Evolutionary conservation across 2,888 invertebrate genomes (phyloP), one percentile per base, ranked within the genome.

Genomic region (Terebella lapidaria): DNA sequence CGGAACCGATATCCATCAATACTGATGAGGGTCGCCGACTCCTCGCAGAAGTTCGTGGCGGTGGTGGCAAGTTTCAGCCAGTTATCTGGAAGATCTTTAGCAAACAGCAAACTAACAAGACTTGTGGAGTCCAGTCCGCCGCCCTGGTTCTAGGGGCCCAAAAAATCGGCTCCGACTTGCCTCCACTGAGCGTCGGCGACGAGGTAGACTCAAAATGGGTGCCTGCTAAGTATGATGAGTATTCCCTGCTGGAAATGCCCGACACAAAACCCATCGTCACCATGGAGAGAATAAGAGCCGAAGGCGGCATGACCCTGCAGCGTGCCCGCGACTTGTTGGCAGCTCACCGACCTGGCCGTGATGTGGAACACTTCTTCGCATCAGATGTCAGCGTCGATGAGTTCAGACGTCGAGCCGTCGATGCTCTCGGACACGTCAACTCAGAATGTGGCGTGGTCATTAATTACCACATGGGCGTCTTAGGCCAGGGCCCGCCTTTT

Each of bases 401-500:
- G 15, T 65, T 65, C 29, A 52, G 63, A 29, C 22, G 25, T 2
- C 27, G 29, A n/a, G 57, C 52, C 45, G 57, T 20, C 3, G 24
- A 3, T 1, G 55, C 57, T 1, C 24, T 64, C 47, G 28, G 18
- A 2, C 35, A 49, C 4, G 26, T 22, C 2, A 35, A 57, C 27
- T 57, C 60, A 18, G 5, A 25, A 15, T 10, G 35, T 22, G 64
- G 59, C 5, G 49, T 62, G 1, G 42, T 62, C 2, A 56, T 63
- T 2, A 65, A 65, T 59, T 65, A 65, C 26, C 51, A 58, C 25
- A 57, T 60, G 65, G 42, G n/a, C 20, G 57, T 45, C 3, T 57
- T 65, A 26, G 62, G 63, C 20, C 60, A 63, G 54, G 54, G 47
- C 10, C n/a, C 25, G 5, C 22, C 53, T 15, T 58, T 53, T 3